A percentile compares a stretch with the other conserved stretches of the same genome.
phyloP scores from a whole-genome alignment of 2,113 vertebrate genomes.

The Prunella fulvescens region DNA sequence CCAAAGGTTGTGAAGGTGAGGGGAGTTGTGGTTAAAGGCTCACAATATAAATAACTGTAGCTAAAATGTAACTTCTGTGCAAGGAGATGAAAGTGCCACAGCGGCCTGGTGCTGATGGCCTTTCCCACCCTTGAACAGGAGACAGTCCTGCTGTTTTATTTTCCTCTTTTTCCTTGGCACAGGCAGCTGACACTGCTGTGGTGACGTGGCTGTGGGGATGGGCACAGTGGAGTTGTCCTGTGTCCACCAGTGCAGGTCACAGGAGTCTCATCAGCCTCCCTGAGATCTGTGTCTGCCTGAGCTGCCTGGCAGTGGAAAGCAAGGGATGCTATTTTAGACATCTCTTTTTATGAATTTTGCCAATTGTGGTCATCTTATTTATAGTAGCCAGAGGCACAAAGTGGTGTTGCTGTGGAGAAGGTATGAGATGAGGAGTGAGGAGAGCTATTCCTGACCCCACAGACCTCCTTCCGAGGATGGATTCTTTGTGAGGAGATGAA shows the following conservation, averaged over 20 bases:
- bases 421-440: neutral
- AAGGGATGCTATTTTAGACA: neutral
- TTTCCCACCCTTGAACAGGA: neutral
- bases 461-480: neutral
- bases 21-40: constrained; percentile 27
- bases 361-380: neutral
- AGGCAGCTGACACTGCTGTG: neutral
- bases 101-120: neutral
- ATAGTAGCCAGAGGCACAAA: neutral
- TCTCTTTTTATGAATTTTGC: neutral
- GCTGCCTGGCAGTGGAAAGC: neutral
- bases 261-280: neutral
- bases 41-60: neutral
- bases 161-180: neutral
- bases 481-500: neutral
- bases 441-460: neutral
- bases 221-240: neutral
- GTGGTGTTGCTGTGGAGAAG: neutral
- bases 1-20: neutral
- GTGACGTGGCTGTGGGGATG: neutral
- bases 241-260: neutral
- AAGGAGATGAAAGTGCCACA: neutral
- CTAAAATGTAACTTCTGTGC: constrained; percentile 16
- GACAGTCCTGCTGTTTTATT: neutral
- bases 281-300: neutral